Evolutionary conservation across 1,140 invertebrate genomes (phyloP), one percentile per base, ranked within the genome.

Genomic region (Drosophila prosaltans): DNA sequence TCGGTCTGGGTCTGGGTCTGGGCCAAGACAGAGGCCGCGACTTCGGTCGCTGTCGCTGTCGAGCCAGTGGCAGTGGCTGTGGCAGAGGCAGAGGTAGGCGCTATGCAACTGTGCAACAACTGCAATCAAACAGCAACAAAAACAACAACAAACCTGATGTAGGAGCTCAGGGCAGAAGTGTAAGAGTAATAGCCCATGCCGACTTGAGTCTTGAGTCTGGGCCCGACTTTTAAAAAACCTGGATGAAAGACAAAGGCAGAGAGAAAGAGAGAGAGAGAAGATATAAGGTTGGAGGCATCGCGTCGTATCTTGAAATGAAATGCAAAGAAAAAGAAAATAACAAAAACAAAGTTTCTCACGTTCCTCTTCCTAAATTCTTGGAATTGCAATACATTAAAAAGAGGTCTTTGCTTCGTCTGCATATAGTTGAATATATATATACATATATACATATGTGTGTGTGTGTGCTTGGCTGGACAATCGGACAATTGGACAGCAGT

Each of bases 371-470:
- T 89, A 91, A 91, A 91, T 91, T 91, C 90, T 91, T 91, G 90
- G 90, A 91, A 91, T 91, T 91, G 90, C 90, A 91, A 91, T 91
- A 91, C 90, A 91, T 91, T 91, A 91, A 91, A 91, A 90, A 91
- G 90, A 91, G 81, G 90, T 91, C 90, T 91, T 75, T 85, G 78
- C 84, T 91, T 80, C 84, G 83, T 83, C 84, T 88, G 74, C 76
- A 78, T 78, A 78, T 74, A 76, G 30, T 76, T 76, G 73, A 67
- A 69, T 73, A 66, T 48, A 41, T 66, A 21, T 66, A 32, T 68
- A 59, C 74, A 65, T 81, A 70, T 74, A 45, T 58, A n/a, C n/a
- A n/a, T 36, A 59, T 69, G 57, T 48, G 51, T 48, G 36, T 54
- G 62, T 41, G n/a, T 59, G 26, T 61, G 71, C 68, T 60, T 54